phyloP scores from a whole-genome alignment of 2,113 vertebrate species.

The Ictalurus furcatus region DNA sequence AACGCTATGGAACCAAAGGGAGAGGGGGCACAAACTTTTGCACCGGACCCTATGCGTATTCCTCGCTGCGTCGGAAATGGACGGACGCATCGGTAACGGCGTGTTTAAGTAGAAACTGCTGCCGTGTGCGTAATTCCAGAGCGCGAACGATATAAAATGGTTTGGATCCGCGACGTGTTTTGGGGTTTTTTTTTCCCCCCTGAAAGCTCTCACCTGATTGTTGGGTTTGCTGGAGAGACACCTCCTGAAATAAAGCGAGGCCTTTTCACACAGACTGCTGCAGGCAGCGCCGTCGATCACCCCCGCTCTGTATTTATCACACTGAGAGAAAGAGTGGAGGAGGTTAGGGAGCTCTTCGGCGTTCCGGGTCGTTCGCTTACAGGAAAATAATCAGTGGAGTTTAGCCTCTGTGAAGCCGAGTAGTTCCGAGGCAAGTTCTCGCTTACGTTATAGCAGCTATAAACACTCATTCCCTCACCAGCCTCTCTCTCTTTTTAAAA shows the following conservation, averaged over 20 bases:
- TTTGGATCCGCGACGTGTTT: too few species aligned
- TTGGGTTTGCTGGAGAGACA: slow-evolving; percentile 88
- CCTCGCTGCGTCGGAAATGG: neutral
- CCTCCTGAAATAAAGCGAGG: slow-evolving; percentile 91
- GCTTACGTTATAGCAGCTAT: neutral
- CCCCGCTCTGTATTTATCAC: slow-evolving; percentile 93
- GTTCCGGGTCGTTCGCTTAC: too few species aligned
- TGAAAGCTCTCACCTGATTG: slow-evolving; percentile 76
- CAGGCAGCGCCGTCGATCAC: slow-evolving; percentile 94
- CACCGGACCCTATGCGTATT: neutral
- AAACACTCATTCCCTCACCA: neutral
- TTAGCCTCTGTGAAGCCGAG: too few species aligned
- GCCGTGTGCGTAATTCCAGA: too few species aligned
- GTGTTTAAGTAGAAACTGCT: neutral
- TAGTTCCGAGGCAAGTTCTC: too few species aligned
- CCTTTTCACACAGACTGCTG: slow-evolving; percentile 91
- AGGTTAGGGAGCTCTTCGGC: neutral
- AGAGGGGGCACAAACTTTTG: neutral
- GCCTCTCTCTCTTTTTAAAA: neutral
- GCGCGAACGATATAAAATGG: too few species aligned
- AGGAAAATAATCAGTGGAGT: too few species aligned
- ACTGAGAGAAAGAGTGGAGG: slow-evolving; percentile 70
- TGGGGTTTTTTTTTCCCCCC: too few species aligned
- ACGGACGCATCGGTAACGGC: neutral
- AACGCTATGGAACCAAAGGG: neutral